Evolutionary conservation across 2,888 invertebrate species (phyloP).

Genomic region (Nesidiocoris tenuis): DNA sequence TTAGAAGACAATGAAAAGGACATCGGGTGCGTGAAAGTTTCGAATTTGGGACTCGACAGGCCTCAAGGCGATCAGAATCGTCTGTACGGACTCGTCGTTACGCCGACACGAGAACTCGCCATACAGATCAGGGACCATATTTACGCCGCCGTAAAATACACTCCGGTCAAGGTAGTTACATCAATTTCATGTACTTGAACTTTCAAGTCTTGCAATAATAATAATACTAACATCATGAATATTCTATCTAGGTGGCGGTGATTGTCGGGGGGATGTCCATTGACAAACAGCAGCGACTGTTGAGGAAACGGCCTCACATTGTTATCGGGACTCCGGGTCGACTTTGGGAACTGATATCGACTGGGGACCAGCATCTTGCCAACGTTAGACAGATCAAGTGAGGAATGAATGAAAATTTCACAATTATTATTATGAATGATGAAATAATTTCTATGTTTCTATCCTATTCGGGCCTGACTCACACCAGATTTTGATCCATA

Average conservation of each 20-base stretch:
- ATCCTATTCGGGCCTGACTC: too few relatives aligned
- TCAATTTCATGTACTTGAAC: too few relatives aligned
- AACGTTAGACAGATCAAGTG: conserved; percentile 71
- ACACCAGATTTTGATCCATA: too few relatives aligned
- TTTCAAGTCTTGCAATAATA: too few relatives aligned
- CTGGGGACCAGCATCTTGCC: conserved; percentile 69
- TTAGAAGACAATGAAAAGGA: conserved; percentile 25
- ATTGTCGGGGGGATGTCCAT: conserved; percentile 92
- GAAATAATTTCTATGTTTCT: neutral
- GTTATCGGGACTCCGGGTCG: conserved; percentile 97
- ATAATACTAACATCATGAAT: too few relatives aligned
- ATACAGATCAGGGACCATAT: conserved; percentile 91
- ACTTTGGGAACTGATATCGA: conserved; percentile 87
- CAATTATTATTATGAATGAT: too few relatives aligned
- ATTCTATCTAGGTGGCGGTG: conserved; percentile 67
- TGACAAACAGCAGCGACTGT: conserved; percentile 88
- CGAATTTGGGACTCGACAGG: conserved; percentile 20
- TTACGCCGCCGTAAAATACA: conserved; percentile 73
- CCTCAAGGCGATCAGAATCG: neutral
- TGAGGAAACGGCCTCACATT: conserved; percentile 80
- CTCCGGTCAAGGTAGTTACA: conserved; percentile 63
- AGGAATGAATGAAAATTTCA: neutral
- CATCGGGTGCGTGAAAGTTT: conserved; percentile 31
- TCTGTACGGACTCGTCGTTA: conserved; percentile 81
- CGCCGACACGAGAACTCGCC: conserved; percentile 95